Base-by-base conservation (phyloP, 2,797 vertebrate genomes). In the Pitangus sulphuratus region DNA sequence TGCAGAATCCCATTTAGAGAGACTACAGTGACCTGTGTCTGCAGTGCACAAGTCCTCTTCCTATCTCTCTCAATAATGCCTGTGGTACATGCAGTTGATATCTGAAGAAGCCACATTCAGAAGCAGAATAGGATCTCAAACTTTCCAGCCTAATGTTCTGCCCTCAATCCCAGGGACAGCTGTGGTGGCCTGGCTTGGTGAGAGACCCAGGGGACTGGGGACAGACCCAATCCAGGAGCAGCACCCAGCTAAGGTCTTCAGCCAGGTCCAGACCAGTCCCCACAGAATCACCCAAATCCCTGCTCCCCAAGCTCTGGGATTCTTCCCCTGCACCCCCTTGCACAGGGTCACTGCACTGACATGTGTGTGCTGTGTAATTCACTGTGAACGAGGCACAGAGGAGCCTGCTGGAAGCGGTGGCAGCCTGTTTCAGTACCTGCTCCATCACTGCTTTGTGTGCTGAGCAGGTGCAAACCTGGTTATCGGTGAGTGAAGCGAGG, bases 311-410 rank as follows among this genome's bases (percentile, higher is more conserved):
- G 61, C 51, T 51, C 65, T 54, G 64, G 26, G 64, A 47, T 42
- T 54, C 19, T 74, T 40, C 12, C 33, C 26, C 2, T 56, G 68
- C n/a, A 14, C 8, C 1, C 2, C 31, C 47, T 57, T 26, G 35
- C 8, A 1, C 0, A 0, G 30, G 26, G 22, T 64, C 64, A 71
- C 61, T 31, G 7, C n/a, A 2, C 61, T 50, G 26, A 48, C 35
- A 5, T 0, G 3, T 24, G 37, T 28, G 24, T 51, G 45, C 76
- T 37, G 37, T 22, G 42, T 30, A 71, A 31, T 24, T 65, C 6
- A 0, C 58, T 0, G 2, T 12, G 35, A 58, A 3, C 4, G 30
- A 2, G 3, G 28, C 2, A 1, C 1, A 2, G 42, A 1, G 11
- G 19, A 87, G 61, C 35, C 68, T 84, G 78, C 64, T 22, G 84